Evolutionary conservation across 2,113 vertebrate genomes (phyloP), one percentile per base, ranked within the genome.

Genomic region (Polypterus bichir): DNA sequence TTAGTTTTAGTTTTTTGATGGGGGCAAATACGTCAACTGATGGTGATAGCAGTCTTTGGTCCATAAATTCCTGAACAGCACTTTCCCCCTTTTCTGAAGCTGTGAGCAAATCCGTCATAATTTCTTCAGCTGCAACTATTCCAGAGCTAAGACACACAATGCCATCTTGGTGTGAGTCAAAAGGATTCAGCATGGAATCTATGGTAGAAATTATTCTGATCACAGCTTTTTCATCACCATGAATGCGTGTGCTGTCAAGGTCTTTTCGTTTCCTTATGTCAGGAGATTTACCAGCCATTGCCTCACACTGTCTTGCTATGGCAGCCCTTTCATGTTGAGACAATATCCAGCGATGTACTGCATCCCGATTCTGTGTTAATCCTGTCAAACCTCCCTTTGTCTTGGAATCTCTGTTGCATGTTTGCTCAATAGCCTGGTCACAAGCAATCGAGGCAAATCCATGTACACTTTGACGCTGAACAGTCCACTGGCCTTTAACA

Each of bases 351-450:
- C n/a, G n/a, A 57, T 54, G 52, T 7, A 65, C 60, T 62, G 65
- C 65, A 62, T 52, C 56, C 49, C 47, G 47, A 62, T 66, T 66
- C 47, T 60, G 64, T 46, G 55, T 60, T 27, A 67, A 52, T 10
- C 65, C 66, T 64, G 54, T 66, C 51, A 61, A 61, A 10, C 64
- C 67, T 62, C 66, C 69, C 46, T 68, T 70, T 58, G 65, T 65
- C 62, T 68, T 70, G 47, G 62, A 64, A 61, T 63, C 70, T 66
- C 57, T 71, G 46, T 71, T 71, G 64, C 61, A 66, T 47, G 61
- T 66, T 68, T 71, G 64, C 49, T 64, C 67, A 69, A 71, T 71
- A 51, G 66, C 69, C 67, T 69, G 70, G 60, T 70, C 63, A 70
- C 69, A 67, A 60, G 65, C 65, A 70, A 64, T 64, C 3, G 58